Evolutionary conservation across 1,140 invertebrate species (phyloP).

Genomic region (Ips typographus): DNA sequence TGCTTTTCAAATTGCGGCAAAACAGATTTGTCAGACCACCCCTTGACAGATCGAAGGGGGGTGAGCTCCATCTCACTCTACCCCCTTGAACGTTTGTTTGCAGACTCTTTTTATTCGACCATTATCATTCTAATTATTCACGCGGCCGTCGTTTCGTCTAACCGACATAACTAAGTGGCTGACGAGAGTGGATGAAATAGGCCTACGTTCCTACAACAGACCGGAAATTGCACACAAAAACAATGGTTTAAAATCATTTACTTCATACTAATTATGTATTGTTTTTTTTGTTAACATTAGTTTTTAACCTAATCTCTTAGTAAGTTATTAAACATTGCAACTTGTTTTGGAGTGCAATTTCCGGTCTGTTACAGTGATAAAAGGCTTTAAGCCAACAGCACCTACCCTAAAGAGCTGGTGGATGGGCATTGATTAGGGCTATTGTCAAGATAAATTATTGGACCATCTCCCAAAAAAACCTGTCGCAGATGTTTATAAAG

Average conservation of each 20-base stretch:
- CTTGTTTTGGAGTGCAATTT: too few relatives aligned
- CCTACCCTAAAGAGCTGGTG: slow-evolving; percentile 32
- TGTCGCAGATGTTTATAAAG: slow-evolving; percentile 47
- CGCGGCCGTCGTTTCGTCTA: slow-evolving; percentile 41
- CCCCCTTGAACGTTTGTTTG: slow-evolving; percentile 38
- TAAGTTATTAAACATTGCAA: too few relatives aligned
- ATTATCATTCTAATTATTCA: slow-evolving; percentile 49
- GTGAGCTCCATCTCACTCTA: slow-evolving; percentile 3
- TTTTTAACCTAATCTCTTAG: too few relatives aligned
- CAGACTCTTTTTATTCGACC: slow-evolving; percentile 43
- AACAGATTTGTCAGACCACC: slow-evolving; percentile 34
- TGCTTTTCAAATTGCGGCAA: slow-evolving; percentile 1
- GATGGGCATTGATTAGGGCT: slow-evolving; percentile 42
- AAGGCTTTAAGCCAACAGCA: slow-evolving; percentile 15
- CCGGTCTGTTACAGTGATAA: too few relatives aligned
- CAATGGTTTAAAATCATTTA: too few relatives aligned
- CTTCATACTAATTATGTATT: too few relatives aligned
- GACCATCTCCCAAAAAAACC: slow-evolving; percentile 43
- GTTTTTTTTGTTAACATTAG: too few relatives aligned
- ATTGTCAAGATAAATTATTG: slow-evolving; percentile 46
- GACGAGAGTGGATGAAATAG: slow-evolving; percentile 25
- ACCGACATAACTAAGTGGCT: slow-evolving; percentile 46
- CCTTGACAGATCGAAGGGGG: slow-evolving; percentile 28
- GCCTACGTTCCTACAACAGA: slow-evolving; percentile 5
- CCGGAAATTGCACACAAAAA: slow-evolving; percentile 2